phyloP scores from a whole-genome alignment of 2,113 vertebrate genomes.

The Baryphthengus martii region DNA sequence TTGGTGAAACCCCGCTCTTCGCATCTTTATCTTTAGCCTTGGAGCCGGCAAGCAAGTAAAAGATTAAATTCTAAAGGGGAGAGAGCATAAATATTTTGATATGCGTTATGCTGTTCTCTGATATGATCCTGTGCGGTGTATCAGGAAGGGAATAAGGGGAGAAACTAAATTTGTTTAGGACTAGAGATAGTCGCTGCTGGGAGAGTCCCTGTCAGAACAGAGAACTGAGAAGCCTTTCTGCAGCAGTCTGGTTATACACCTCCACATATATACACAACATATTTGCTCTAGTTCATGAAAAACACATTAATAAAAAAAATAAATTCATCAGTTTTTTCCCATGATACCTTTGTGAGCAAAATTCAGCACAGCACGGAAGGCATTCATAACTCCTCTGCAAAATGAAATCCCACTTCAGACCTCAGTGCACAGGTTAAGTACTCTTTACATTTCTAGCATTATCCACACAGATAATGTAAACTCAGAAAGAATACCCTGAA shows the following conservation, averaged over 20 bases:
- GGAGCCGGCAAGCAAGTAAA: not conserved
- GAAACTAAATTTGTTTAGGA: not conserved
- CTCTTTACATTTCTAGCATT: not conserved
- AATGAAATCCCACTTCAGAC: not conserved
- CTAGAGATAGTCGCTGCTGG: not conserved
- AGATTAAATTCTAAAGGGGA: not conserved
- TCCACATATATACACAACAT: not conserved
- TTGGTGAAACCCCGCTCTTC: not conserved
- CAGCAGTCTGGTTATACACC: not conserved
- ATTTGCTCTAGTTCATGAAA: not conserved
- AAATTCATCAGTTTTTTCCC: not conserved
- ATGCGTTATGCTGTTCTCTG: not conserved
- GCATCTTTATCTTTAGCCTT: not conserved
- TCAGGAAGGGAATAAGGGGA: not conserved
- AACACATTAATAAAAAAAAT: not conserved
- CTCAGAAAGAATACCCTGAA: not conserved
- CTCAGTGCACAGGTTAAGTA: not conserved
- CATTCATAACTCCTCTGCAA: not conserved
- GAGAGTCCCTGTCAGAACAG: not conserved
- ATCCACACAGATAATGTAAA: not conserved
- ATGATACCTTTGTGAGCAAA: not conserved
- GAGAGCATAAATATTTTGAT: not conserved
- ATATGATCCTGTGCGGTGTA: not conserved
- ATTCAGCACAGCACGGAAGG: not conserved
- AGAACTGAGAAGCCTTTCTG: not conserved